Percentiles rank a stretch among this genome's conserved stretches.
These are phyloP conservation scores for Drosophila hamatofila DNA, from an alignment of 2,888 invertebrate species.

Conservation along the genomic window DNA sequence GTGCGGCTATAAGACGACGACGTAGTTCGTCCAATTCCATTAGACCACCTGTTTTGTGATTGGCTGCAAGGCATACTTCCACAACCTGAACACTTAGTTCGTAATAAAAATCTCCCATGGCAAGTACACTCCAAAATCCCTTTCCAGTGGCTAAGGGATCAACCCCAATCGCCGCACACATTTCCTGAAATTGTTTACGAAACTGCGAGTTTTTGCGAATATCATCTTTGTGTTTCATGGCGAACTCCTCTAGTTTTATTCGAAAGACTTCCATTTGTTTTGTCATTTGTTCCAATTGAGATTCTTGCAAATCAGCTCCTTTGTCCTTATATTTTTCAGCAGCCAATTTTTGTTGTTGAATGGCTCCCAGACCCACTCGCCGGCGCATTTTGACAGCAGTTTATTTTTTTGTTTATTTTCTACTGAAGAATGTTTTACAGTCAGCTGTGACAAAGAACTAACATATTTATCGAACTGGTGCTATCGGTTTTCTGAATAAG, in stretches of 20 bases:
- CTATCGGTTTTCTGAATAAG: background rate
- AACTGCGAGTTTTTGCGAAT: conserved; percentile 98
- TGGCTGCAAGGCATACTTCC: conserved; percentile 98
- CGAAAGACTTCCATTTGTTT: conserved; percentile 97
- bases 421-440: background rate
- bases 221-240: conserved; percentile 96
- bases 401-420: conserved; percentile 9
- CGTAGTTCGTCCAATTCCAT: conserved; percentile 93
- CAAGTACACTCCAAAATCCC: conserved; percentile 99
- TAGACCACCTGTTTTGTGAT: conserved; percentile 95
- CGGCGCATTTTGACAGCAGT: conserved; percentile 88
- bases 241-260: conserved; percentile 96
- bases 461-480: conserved; percentile 18
- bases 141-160: conserved; percentile 98
- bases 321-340: conserved; percentile 97
- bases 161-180: conserved; percentile 99
- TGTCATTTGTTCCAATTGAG: conserved; percentile 96
- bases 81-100: conserved; percentile 99
- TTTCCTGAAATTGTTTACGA: conserved; percentile 98
- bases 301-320: conserved; percentile 95
- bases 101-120: conserved; percentile 99
- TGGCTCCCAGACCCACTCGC: conserved; percentile 93
- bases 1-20: conserved; percentile 90
- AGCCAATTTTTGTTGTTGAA: conserved; percentile 94
- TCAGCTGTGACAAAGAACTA: conserved; percentile 28